Evolutionary conservation across 2,113 vertebrate genomes (phyloP).

Genomic region (Cepphus grylle): DNA sequence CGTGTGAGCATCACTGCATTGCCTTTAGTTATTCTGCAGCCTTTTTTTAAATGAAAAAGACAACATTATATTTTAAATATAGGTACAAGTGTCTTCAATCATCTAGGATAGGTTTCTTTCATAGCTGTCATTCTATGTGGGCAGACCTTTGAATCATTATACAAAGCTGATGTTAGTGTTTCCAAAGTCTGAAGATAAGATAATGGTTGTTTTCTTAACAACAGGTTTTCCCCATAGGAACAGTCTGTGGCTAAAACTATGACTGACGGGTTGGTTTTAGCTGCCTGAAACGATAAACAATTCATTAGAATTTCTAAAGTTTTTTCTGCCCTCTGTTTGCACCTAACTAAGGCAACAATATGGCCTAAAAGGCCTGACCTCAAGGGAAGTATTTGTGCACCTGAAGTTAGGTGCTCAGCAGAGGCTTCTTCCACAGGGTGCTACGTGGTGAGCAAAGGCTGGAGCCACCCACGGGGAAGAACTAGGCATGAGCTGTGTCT

Average conservation of each 20-base stretch:
- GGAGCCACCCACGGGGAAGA: not conserved
- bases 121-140: not conserved
- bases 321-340: not conserved
- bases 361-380: not conserved
- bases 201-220: not conserved
- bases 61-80: not conserved
- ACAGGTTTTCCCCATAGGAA: not conserved
- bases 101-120: not conserved
- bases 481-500: not conserved
- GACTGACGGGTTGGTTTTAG: not conserved
- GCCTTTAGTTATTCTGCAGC: not conserved
- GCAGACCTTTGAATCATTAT: not conserved
- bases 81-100: not conserved
- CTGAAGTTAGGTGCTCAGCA: not conserved
- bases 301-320: not conserved
- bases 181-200: conserved; percentile 38
- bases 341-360: not conserved
- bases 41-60: not conserved
- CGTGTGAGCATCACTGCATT: not conserved
- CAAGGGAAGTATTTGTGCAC: not conserved
- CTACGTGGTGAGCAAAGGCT: not conserved
- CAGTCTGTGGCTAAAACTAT: not conserved
- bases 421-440: not conserved
- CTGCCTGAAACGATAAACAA: not conserved
- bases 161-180: not conserved